Conservation (phyloP, 2,888 invertebrate genomes). For the Kryphioiulus occultus region DNA sequence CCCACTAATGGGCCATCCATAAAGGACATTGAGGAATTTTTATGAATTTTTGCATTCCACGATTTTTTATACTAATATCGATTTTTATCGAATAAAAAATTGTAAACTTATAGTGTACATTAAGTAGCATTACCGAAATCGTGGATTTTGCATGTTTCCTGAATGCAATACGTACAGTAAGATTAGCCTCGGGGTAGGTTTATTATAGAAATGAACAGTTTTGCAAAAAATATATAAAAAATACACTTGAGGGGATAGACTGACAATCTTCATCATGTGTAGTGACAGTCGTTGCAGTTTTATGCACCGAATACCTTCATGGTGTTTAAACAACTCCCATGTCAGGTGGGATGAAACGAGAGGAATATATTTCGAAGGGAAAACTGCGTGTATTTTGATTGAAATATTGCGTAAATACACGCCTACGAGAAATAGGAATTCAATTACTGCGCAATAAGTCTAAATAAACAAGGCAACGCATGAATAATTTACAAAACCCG, state of each 20-base stretch:
- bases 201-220: neutral
- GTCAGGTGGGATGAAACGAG: neutral
- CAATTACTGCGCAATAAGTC: neutral
- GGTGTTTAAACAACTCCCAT: neutral
- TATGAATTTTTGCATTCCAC: neutral
- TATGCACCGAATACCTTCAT: neutral
- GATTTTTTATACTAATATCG: neutral
- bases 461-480: neutral
- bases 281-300: neutral
- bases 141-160: neutral
- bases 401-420: neutral
- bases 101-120: neutral
- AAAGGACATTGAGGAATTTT: too few relatives aligned
- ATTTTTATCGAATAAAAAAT: neutral
- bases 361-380: neutral
- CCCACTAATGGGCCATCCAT: too few relatives aligned
- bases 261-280: neutral
- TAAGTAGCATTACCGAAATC: neutral
- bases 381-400: neutral
- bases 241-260: neutral
- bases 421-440: neutral
- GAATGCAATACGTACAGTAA: neutral
- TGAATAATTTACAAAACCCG: conserved; percentile 7
- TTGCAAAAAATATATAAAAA: neutral
- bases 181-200: neutral